phyloP scores from a whole-genome alignment of 2,113 vertebrate species.

The Uria aalge region DNA sequence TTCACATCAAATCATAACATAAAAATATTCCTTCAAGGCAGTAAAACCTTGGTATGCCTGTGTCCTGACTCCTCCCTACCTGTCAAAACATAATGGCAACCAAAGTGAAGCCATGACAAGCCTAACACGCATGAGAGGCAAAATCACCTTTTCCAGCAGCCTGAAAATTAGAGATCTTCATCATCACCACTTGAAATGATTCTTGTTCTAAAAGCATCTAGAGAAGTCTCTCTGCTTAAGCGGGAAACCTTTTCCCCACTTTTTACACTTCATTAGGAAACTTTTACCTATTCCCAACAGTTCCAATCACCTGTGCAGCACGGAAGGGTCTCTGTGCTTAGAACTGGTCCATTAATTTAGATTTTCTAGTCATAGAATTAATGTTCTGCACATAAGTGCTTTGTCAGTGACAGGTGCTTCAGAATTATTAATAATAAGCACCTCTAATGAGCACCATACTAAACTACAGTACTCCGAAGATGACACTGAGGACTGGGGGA shows the following conservation, averaged over 20 bases:
- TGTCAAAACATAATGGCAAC: neutral
- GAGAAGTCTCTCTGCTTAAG: neutral
- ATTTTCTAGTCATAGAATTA: constrained; percentile 1
- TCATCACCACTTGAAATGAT: neutral
- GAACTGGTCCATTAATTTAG: neutral
- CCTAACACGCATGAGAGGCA: neutral
- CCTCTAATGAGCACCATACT: neutral
- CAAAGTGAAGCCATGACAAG: neutral
- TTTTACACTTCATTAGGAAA: neutral
- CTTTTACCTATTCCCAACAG: neutral
- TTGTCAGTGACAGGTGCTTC: neutral
- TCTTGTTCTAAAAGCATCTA: neutral
- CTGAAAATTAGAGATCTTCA: neutral
- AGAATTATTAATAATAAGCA: neutral
- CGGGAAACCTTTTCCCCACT: neutral
- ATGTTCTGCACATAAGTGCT: neutral
- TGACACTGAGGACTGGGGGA: neutral
- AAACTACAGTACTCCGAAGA: neutral
- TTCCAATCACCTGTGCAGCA: neutral
- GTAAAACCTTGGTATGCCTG: neutral
- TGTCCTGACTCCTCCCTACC: neutral
- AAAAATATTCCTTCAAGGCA: neutral
- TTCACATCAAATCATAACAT: neutral
- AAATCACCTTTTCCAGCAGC: neutral
- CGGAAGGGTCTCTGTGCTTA: neutral